Evolutionary conservation across 2,113 vertebrate species (phyloP), one percentile per base, ranked within the genome.

Genomic region (Polyodon spathula): DNA sequence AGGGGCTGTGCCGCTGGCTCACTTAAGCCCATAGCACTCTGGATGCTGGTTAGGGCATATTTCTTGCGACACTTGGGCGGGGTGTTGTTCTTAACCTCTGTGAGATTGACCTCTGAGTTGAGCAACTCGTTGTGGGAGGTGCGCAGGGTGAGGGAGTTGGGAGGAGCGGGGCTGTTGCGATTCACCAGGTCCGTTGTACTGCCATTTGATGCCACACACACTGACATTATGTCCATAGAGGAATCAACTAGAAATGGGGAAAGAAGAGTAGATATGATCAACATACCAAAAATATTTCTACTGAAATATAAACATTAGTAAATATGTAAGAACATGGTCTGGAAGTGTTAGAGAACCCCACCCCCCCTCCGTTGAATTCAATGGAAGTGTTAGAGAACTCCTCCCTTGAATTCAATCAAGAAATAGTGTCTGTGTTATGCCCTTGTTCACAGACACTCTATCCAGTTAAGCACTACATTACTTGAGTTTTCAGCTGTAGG

Each of bases 91-190:
- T 86, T 93, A 2, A 74, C 69, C 58, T 96, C 93, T 0, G 86
- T 75, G 74, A 94, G 91, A 59, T 90, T 91, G 4, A 92, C 82
- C 10, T 97, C 94, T 0, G 89, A 84, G 0, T 93, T 94, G 37
- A 97, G 74, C 4, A 97, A 86, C 60, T 97, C 94, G 48, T 98
- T 99, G 72, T 94, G 93, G 0, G 96, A 98, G 6, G 93, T 92
- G 41, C 92, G 92, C 51, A 99, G 90, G 69, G 88, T 91, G 3
- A 98, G 92, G 7, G 89, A 95, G 62, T 88, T 94, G 0, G 96
- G 95, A 0, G 96, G 95, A 1, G 82, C 86, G 79, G 87, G 65
- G 56, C 70, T 73, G 46, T 84, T 85, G 61, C 90, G 89, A 75
- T 92, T 93, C 58, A 81, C 78, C 42, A 90, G 65, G n/a, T 97